Conservation (phyloP, 2,113 vertebrate genomes). For the Genyomyrus donnyi region DNA sequence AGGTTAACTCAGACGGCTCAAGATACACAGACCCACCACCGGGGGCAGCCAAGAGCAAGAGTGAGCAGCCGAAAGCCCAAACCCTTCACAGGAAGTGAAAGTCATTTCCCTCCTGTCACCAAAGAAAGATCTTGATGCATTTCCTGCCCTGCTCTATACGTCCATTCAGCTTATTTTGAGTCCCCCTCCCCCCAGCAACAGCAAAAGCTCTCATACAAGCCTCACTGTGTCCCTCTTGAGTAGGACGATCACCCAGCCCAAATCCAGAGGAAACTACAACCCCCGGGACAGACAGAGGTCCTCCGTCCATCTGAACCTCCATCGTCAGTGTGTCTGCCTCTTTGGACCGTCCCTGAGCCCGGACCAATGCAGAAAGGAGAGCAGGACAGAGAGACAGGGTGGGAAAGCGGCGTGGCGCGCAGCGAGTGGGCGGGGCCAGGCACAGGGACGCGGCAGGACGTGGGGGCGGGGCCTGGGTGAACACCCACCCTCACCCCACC, state of each 20-base stretch:
- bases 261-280: background rate
- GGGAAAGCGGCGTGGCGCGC: background rate
- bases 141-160: background rate
- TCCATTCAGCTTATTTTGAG: background rate
- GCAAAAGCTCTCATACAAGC: background rate
- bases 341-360: background rate
- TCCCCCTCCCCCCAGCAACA: background rate
- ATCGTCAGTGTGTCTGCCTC: background rate
- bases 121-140: background rate
- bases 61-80: background rate
- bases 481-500: background rate
- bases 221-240: background rate
- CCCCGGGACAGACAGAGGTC: background rate
- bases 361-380: background rate
- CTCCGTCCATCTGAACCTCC: background rate
- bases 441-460: background rate
- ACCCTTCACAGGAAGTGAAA: background rate
- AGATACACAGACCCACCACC: background rate
- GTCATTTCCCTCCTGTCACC: background rate
- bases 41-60: background rate
- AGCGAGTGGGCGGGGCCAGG: background rate
- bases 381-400: background rate
- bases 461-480: background rate
- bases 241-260: background rate
- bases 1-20: background rate